These are phyloP conservation scores for Echiichthys vipera DNA, from an alignment of 2,797 vertebrate genomes.

Conservation along the genomic window DNA sequence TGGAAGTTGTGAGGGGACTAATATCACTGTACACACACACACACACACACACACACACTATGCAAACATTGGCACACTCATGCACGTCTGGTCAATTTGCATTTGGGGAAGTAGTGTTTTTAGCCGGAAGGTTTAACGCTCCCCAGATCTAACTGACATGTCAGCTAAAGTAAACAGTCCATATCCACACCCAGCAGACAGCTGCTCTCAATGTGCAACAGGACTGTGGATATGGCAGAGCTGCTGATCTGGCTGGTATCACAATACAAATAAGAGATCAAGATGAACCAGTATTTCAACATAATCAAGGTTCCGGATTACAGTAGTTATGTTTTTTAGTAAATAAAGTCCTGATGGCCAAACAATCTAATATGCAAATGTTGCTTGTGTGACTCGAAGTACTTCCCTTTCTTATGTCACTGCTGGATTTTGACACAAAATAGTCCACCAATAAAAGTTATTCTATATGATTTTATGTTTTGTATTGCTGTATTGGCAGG, in stretches of 20 bases:
- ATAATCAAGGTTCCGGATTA: constrained; percentile 22
- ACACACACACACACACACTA: background rate
- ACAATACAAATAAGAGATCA: constrained; percentile 10
- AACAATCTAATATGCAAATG: no score
- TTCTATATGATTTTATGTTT: no score
- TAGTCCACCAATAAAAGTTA: no score
- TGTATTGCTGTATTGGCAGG: background rate
- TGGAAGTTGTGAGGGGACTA: background rate
- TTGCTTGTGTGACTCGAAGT: background rate
- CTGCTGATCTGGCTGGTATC: background rate
- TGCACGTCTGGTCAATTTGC: constrained; percentile 44
- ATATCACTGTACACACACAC: background rate
- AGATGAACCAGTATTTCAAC: constrained; percentile 5
- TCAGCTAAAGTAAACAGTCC: constrained; percentile 52
- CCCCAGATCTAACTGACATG: constrained; percentile 50
- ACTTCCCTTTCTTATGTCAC: background rate
- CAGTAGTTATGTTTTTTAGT: constrained; percentile 4
- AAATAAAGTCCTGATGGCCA: background rate
- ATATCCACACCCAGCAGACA: constrained; percentile 47
- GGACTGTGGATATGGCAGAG: background rate
- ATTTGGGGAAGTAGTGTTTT: constrained; percentile 59
- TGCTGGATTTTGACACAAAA: background rate
- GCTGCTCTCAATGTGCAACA: constrained; percentile 14
- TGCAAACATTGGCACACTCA: constrained; percentile 17
- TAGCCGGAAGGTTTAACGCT: constrained; percentile 59